Evolutionary conservation across 2,888 invertebrate genomes (phyloP), one percentile per base, ranked within the genome.

Genomic region (Sabatieria punctata): DNA sequence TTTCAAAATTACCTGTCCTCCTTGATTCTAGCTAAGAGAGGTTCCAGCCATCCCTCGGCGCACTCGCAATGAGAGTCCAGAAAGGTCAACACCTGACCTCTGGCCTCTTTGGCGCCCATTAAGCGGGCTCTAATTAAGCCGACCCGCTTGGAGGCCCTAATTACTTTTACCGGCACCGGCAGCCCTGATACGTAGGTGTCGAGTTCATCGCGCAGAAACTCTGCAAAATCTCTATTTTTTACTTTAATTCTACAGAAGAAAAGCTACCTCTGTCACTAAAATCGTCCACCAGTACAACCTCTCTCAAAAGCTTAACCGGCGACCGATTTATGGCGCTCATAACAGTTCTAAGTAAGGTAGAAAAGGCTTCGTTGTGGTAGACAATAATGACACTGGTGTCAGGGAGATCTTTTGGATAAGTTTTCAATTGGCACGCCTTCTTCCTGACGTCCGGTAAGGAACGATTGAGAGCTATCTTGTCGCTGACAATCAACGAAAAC

Each of bases 301-400:
- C 95, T 62, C 82, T 80, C 45, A 97, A 75, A 46, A 93, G 71
- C 1, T 80, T 75, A 49, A 76, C 73, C 3, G 95, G 95, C 1
- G 95, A 93, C 46, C 93, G 75, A 69, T 86, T 86, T 58, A 97
- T 91, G 26, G 86, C 89, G 65, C 89, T 91, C 82, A 88, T 86
- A 33, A 95, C 85, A 0, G 95, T 95, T 46, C 97, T 74, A 58
- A 95, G 72, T 13, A 97, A 73, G 0, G 95, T 93, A 2, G 93
- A 91, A 88, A 89, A 95, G 0, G 95, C 95, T 70, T 97, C 97
- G 66, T 97, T 97, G 66, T 97, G 95, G 66, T 95, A 95, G 1
- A 95, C 91, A 54, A 97, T 88, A 44, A 97, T 81, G 18, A 97
- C 77, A 53, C 83, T 83, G 0, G 89, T 85, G 53, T 76, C 80